Conservation (phyloP, 2,888 invertebrate genomes). For the Neoitamus cyanurus region DNA sequence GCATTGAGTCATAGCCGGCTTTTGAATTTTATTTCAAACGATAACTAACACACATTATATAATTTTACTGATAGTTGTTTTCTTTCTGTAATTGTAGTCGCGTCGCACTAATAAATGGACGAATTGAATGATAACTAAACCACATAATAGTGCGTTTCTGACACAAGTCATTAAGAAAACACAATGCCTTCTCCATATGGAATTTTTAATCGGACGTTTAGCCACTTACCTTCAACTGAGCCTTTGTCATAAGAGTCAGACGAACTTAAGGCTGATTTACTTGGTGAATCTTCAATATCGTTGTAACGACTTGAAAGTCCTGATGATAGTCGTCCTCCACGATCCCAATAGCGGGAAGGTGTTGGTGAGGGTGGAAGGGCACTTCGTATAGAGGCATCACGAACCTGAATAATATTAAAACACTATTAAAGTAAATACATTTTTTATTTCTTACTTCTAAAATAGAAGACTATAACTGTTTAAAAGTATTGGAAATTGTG, state of each 20-base stretch:
- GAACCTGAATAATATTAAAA: constrained; percentile 55
- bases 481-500: not conserved
- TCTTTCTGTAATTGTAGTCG: not conserved
- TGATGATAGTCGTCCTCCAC: constrained; percentile 59
- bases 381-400: constrained; percentile 60
- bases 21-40: constrained; percentile 3
- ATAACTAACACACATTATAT: not conserved
- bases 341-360: constrained; percentile 63
- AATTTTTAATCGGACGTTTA: not conserved
- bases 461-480: not conserved
- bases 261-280: constrained; percentile 57
- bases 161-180: not conserved
- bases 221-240: constrained; percentile 60
- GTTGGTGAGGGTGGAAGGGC: constrained; percentile 64
- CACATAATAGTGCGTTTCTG: not conserved
- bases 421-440: constrained; percentile 19
- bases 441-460: not conserved
- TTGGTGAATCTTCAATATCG: constrained; percentile 55
- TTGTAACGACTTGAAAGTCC: constrained; percentile 52
- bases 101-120: not conserved
- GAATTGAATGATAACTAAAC: not conserved
- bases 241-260: constrained; percentile 59
- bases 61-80: not conserved
- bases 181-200: not conserved
- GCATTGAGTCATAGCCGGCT: constrained; percentile 47